phyloP scores from a whole-genome alignment of 2,888 invertebrate species.

The Hypselothyrea guttata region DNA sequence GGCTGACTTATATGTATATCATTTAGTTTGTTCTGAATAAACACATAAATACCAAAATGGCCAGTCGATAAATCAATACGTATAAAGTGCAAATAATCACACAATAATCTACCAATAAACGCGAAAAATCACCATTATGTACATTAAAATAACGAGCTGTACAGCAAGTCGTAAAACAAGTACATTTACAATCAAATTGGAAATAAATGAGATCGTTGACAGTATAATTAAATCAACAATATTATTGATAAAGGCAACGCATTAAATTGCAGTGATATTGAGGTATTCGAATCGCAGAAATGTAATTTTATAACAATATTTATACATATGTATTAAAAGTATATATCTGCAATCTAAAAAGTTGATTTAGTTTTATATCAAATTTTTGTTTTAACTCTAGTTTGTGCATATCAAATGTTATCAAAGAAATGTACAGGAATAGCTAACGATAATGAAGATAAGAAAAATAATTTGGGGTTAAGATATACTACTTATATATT shows the following conservation, averaged over 20 bases:
- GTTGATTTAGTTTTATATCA: too few relatives aligned
- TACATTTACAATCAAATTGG: conserved; percentile 44
- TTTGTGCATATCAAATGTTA: too few relatives aligned
- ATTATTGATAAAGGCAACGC: conserved; percentile 45
- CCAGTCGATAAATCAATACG: conserved; percentile 35
- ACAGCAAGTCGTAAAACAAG: conserved; percentile 4
- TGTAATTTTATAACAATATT: conserved; percentile 46
- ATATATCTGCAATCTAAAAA: too few relatives aligned
- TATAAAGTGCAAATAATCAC: conserved; percentile 35
- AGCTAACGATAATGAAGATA: too few relatives aligned
- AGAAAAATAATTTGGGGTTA: too few relatives aligned
- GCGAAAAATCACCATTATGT: conserved; percentile 7
- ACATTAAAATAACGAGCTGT: conserved; percentile 44
- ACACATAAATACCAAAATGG: conserved; percentile 27
- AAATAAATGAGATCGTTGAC: conserved; percentile 51
- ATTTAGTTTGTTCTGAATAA: too few relatives aligned
- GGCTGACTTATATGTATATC: too few relatives aligned
- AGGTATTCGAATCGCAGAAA: conserved; percentile 11
- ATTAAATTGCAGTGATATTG: too few relatives aligned
- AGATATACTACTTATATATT: too few relatives aligned
- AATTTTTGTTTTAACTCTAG: too few relatives aligned
- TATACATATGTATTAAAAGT: too few relatives aligned
- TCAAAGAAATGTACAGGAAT: too few relatives aligned
- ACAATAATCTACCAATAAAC: conserved; percentile 6
- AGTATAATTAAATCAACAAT: conserved; percentile 44